These are phyloP conservation scores for Trogon melanurus DNA, from an alignment of 2,113 vertebrate species.

Conservation along the genomic window DNA sequence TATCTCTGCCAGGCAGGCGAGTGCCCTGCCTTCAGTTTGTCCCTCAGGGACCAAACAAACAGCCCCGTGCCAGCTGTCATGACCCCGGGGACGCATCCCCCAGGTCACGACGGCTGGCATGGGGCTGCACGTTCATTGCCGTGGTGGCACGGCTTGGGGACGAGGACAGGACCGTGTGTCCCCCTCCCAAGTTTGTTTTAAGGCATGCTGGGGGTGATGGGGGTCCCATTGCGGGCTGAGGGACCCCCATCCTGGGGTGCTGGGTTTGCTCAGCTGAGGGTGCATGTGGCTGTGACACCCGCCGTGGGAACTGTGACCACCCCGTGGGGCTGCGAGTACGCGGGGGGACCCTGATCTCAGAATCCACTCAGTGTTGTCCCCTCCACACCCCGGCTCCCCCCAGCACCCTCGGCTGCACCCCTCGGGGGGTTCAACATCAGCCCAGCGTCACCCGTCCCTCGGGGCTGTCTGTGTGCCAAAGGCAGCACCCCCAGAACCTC, in stretches of 20 bases:
- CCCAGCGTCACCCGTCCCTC: neutral
- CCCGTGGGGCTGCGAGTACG: neutral
- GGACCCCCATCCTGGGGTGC: no score
- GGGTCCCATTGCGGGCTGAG: neutral
- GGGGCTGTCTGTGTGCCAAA: neutral
- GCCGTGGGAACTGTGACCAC: neutral
- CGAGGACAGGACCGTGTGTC: accelerated
- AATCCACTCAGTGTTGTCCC: accelerated
- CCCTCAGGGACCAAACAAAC: neutral
- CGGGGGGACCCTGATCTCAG: neutral
- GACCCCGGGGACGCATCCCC: neutral
- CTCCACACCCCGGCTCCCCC: neutral
- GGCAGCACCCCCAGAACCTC: neutral
- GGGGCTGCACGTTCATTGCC: accelerated
- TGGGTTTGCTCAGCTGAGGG: neutral
- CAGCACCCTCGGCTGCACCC: neutral
- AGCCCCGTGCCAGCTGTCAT: neutral
- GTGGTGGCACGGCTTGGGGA: accelerated
- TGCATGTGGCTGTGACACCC: no score
- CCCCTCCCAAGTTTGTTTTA: accelerated
- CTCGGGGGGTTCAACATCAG: neutral
- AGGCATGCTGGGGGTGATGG: neutral
- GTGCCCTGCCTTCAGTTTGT: neutral
- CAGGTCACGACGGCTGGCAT: neutral
- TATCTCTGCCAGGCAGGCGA: neutral